Conservation (phyloP, 2,113 vertebrate genomes). For the Nipponia nippon region DNA sequence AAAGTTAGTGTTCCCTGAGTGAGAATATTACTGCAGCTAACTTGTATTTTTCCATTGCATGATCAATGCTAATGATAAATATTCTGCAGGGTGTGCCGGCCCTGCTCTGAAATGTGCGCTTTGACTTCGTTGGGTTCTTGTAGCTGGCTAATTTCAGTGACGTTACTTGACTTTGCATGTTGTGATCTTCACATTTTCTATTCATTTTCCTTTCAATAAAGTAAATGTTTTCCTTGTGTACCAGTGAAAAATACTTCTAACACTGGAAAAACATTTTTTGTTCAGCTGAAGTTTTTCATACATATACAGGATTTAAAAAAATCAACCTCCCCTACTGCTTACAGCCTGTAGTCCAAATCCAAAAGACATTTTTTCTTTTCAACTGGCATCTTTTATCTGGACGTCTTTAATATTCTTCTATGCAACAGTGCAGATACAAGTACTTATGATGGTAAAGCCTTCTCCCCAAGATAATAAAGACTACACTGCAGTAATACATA, state of each 20-base stretch:
- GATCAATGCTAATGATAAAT: not conserved
- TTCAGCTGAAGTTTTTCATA: not conserved
- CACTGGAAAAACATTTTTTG: not conserved
- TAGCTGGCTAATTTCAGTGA: not conserved
- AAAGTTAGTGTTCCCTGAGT: not conserved
- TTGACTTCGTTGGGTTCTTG: not conserved
- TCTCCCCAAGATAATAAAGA: not conserved
- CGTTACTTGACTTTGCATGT: not conserved
- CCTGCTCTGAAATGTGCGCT: not conserved
- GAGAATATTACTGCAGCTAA: not conserved
- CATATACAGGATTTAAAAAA: not conserved
- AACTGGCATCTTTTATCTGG: not conserved
- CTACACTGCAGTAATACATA: not conserved
- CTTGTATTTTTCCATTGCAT: not conserved
- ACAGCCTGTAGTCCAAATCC: not conserved
- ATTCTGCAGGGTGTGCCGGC: not conserved
- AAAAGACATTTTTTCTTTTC: not conserved
- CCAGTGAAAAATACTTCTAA: not conserved
- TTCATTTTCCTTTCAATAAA: not conserved
- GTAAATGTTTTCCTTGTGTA: not conserved
- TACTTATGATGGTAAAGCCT: not conserved
- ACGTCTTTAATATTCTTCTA: not conserved
- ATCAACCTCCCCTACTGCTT: not conserved
- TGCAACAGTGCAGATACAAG: not conserved
- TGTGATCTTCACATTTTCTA: not conserved